Percentiles rank a stretch among this genome's conserved stretches.
Evolutionary conservation across 2,797 vertebrate genomes (phyloP).

Genomic region (Toxotes lorentzi): DNA sequence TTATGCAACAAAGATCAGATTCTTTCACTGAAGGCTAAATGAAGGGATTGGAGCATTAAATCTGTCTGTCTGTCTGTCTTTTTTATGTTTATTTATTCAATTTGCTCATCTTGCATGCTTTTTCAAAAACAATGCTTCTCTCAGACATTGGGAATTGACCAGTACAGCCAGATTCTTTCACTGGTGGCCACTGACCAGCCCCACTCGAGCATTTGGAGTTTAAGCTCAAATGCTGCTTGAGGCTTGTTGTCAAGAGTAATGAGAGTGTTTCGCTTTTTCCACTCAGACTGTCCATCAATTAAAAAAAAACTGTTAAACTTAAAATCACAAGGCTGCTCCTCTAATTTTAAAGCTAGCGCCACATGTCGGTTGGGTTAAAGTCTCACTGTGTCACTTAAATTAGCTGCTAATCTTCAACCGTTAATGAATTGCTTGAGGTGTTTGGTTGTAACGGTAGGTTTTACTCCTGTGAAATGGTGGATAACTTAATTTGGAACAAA

Average conservation of each 20-base stretch:
- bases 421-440: background rate
- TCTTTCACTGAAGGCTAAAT: slow-evolving; percentile 53
- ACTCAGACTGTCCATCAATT: slow-evolving; percentile 14
- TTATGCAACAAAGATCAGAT: slow-evolving; percentile 72
- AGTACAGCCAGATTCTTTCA: slow-evolving; percentile 17
- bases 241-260: background rate
- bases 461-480: background rate
- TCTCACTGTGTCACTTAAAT: slow-evolving; percentile 11
- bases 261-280: slow-evolving; percentile 17
- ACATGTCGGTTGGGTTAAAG: background rate
- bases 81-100: slow-evolving; percentile 70
- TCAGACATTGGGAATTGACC: slow-evolving; percentile 30
- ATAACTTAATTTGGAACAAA: background rate
- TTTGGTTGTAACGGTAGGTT: background rate
- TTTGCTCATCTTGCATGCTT: slow-evolving; percentile 45
- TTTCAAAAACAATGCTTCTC: slow-evolving; percentile 35
- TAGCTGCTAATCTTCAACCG: background rate
- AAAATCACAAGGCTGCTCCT: slow-evolving; percentile 26
- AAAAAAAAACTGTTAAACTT: slow-evolving; percentile 6
- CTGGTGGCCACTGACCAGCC: slow-evolving; percentile 20
- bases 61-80: slow-evolving; percentile 34
- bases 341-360: slow-evolving; percentile 1
- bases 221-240: slow-evolving; percentile 15
- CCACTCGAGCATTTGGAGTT: background rate
- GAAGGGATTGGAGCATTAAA: slow-evolving; percentile 22